Conservation (phyloP, 92 coral and sea anemone genomes). For the Porites rus region DNA sequence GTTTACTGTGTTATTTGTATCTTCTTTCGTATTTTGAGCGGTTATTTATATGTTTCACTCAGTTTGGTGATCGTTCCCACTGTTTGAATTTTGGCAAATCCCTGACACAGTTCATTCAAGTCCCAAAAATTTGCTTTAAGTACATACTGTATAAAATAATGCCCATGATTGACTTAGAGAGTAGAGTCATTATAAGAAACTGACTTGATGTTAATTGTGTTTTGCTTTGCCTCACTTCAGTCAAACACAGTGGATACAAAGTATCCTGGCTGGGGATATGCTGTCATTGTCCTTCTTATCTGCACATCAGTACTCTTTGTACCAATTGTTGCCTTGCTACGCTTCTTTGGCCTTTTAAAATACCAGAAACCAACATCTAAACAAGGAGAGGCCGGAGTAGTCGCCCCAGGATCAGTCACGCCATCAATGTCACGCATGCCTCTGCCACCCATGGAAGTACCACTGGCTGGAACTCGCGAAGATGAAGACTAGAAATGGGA, state of each 20-base stretch:
- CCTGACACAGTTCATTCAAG: too few species aligned
- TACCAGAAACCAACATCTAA: conserved; percentile 67
- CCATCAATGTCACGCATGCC: conserved; percentile 91
- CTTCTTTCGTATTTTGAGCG: too few species aligned
- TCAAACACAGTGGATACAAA: conserved; percentile 45
- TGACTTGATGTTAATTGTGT: not conserved
- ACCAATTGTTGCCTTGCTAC: conserved; percentile 72
- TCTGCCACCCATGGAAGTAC: conserved; percentile 82
- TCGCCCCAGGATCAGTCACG: conserved; percentile 82
- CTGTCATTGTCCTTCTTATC: conserved; percentile 71
- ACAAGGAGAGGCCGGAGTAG: conserved; percentile 47
- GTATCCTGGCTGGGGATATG: conserved; percentile 90
- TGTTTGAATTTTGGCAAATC: too few species aligned
- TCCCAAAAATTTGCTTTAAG: too few species aligned
- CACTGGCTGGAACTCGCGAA: conserved; percentile 73
- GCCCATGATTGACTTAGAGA: too few species aligned
- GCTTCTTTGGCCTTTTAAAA: conserved; percentile 74
- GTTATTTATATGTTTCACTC: too few species aligned
- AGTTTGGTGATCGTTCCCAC: too few species aligned
- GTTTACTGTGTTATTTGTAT: too few species aligned
- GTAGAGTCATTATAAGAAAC: too few species aligned
- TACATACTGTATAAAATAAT: too few species aligned
- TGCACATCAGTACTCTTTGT: conserved; percentile 65
- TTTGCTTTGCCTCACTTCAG: conserved; percentile 39
- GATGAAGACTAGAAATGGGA: conserved; percentile 30